Percentiles rank a stretch among this genome's conserved stretches.
Conservation (phyloP, 2,797 vertebrate species). For the Gallinago nigripennis region DNA sequence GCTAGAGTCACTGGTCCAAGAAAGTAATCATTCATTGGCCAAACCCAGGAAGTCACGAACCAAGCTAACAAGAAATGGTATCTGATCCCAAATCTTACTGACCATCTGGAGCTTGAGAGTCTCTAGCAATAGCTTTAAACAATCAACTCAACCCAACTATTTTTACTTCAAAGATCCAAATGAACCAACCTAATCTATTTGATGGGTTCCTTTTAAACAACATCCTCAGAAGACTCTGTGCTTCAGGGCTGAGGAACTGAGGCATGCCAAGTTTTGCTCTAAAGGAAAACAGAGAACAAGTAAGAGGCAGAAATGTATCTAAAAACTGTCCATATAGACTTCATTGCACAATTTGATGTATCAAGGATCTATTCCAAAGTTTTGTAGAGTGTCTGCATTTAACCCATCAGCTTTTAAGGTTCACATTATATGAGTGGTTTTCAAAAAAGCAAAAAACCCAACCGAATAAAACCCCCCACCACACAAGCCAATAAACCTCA, state of each 20-base stretch:
- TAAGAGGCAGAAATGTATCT: not conserved
- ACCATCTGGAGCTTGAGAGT: not conserved
- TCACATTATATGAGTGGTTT: not conserved
- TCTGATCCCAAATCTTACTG: not conserved
- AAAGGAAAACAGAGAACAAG: conserved; percentile 15
- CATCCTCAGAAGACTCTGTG: conserved; percentile 96
- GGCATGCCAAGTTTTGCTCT: conserved; percentile 99
- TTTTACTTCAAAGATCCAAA: not conserved
- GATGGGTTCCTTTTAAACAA: conserved; percentile 96
- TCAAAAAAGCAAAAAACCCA: not conserved
- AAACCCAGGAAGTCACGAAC: not conserved
- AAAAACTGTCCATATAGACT: not conserved
- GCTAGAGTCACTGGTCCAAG: not conserved
- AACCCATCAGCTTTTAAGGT: not conserved
- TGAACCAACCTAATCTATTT: conserved; percentile 90
- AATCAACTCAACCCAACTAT: not conserved
- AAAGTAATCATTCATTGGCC: not conserved
- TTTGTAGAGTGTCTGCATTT: not conserved
- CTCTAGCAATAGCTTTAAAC: not conserved
- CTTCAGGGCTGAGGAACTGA: conserved; percentile 95
- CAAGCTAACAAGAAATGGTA: not conserved
- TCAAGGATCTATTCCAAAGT: not conserved
- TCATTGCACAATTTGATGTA: not conserved
- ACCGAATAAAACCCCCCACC: not conserved
- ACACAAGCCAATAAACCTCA: not conserved